Evolutionary conservation across 2,797 vertebrate genomes (phyloP).

Genomic region (Chiropotes sagulatus): DNA sequence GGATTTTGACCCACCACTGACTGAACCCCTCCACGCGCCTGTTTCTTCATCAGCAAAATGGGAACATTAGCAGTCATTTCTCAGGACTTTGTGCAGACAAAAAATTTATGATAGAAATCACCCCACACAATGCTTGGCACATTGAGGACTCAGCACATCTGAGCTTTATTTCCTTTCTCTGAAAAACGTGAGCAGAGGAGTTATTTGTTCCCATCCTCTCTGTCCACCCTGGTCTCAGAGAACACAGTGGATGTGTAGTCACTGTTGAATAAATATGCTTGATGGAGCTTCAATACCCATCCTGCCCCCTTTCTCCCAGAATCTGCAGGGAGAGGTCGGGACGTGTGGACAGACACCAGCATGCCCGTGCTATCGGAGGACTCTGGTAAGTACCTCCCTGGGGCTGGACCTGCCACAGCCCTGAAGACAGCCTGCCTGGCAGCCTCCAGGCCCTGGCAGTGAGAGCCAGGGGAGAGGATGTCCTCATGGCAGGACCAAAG

Average conservation of each 20-base stretch:
- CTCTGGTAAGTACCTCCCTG: slow-evolving; percentile 86
- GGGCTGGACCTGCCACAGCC: background rate
- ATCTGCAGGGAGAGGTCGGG: background rate
- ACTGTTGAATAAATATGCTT: background rate
- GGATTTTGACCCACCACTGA: background rate
- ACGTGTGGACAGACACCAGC: slow-evolving; percentile 79
- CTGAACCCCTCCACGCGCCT: background rate
- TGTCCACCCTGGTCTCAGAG: background rate
- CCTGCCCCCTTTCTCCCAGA: background rate
- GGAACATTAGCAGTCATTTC: background rate
- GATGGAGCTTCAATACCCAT: background rate
- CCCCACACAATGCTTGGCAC: background rate
- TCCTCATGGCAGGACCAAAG: background rate
- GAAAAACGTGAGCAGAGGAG: background rate
- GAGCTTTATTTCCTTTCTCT: background rate
- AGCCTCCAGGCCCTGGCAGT: background rate
- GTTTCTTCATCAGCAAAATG: background rate
- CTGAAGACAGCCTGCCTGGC: background rate
- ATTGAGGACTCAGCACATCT: background rate
- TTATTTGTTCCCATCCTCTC: background rate
- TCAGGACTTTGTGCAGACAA: background rate
- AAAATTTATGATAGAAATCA: background rate
- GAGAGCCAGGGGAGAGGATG: background rate
- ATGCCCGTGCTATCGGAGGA: slow-evolving; percentile 96
- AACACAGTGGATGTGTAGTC: background rate